Conservation (phyloP, 2,888 invertebrate genomes). For the Agonopterix arenella region DNA sequence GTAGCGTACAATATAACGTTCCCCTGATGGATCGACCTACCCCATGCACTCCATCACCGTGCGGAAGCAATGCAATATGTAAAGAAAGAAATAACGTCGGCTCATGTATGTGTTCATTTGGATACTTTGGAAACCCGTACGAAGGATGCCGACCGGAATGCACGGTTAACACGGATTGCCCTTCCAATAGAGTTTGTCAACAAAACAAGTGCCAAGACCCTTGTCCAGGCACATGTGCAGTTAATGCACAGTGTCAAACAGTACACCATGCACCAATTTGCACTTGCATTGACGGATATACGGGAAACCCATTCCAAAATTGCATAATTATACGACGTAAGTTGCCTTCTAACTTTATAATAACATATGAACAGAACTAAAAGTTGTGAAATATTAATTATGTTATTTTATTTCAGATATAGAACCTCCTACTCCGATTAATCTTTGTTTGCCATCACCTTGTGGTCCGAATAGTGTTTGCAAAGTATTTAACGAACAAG, state of each 20-base stretch:
- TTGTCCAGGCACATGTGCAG: slow-evolving; percentile 85
- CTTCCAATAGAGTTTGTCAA: slow-evolving; percentile 83
- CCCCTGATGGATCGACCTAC: slow-evolving; percentile 58
- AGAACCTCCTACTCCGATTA: slow-evolving; percentile 32
- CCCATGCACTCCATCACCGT: slow-evolving; percentile 83
- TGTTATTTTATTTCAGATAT: slow-evolving; percentile 35
- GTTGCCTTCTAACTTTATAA: slow-evolving; percentile 9
- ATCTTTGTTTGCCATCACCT: slow-evolving; percentile 86
- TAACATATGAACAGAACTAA: neutral
- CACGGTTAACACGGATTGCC: slow-evolving; percentile 83
- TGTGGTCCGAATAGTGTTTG: slow-evolving; percentile 91
- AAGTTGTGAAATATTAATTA: neutral
- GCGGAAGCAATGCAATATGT: slow-evolving; percentile 84
- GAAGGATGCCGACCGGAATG: slow-evolving; percentile 87
- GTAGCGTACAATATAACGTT: slow-evolving; percentile 56
- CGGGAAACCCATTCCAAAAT: slow-evolving; percentile 77
- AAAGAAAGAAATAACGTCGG: slow-evolving; percentile 82
- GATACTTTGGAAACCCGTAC: slow-evolving; percentile 80
- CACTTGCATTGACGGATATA: slow-evolving; percentile 79
- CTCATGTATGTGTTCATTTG: slow-evolving; percentile 81
- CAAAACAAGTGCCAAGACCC: slow-evolving; percentile 86
- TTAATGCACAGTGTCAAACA: slow-evolving; percentile 83
- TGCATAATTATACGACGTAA: slow-evolving; percentile 50
- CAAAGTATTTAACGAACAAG: slow-evolving; percentile 82
- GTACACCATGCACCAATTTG: slow-evolving; percentile 84